Conservation (phyloP, 2,113 vertebrate species). For the Gallinago paraguaiae region DNA sequence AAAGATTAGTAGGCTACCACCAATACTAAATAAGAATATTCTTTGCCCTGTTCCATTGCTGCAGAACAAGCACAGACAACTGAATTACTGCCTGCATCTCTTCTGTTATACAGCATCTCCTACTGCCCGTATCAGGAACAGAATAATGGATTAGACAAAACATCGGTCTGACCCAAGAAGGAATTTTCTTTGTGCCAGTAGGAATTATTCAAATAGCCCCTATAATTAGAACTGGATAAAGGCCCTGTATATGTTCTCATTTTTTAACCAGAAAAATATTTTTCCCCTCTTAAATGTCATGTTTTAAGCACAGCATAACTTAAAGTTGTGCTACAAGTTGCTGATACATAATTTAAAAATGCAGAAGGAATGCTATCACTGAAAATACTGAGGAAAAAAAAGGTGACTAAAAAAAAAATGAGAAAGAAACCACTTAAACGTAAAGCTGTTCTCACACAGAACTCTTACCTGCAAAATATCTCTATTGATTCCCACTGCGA, state of each 20-base stretch:
- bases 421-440: background rate
- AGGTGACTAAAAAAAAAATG: background rate
- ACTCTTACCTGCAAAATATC: constrained; percentile 93
- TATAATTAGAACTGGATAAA: background rate
- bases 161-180: rapidly evolving
- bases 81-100: background rate
- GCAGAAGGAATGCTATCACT: background rate
- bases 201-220: background rate
- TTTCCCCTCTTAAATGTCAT: background rate
- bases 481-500: constrained; percentile 91
- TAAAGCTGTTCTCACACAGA: background rate
- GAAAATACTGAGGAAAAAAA: background rate
- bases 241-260: rapidly evolving
- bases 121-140: background rate
- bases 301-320: background rate
- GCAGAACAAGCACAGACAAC: background rate
- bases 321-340: background rate
- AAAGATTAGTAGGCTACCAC: background rate
- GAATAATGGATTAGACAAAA: background rate
- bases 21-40: background rate
- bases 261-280: background rate
- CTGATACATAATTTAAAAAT: background rate
- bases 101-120: background rate
- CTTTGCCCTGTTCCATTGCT: background rate
- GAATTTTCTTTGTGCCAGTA: background rate